A percentile compares a stretch with the other conserved stretches of the same genome.
Conservation (phyloP, 53 echinoderm and acorn worm genomes). For the Temnopleurus reevesii region DNA sequence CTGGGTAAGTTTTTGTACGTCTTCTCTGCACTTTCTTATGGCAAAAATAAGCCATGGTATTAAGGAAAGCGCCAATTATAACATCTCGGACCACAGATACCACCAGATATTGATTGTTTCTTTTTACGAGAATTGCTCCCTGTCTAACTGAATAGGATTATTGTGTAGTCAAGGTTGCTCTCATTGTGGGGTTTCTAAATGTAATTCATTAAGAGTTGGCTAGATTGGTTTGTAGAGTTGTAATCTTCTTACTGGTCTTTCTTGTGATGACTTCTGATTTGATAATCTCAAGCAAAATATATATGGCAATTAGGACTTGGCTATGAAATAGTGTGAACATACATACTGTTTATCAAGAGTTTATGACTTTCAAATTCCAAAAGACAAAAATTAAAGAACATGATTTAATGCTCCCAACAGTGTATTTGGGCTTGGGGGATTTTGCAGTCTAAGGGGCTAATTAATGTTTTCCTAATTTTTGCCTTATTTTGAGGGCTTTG, state of each 20-base stretch:
- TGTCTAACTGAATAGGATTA: not conserved
- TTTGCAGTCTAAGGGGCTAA: too few relatives aligned
- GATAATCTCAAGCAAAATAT: too few relatives aligned
- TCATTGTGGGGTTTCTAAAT: not conserved
- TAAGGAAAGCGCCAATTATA: not conserved
- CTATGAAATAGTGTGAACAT: too few relatives aligned
- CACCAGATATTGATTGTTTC: not conserved
- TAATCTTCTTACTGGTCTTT: not conserved
- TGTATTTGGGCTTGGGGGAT: too few relatives aligned
- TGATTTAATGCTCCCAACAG: too few relatives aligned
- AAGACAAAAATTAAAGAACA: too few relatives aligned
- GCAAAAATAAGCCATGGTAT: not conserved
- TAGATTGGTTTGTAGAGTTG: not conserved
- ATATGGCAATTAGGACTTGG: too few relatives aligned
- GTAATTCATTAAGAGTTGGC: not conserved
- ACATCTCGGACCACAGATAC: not conserved
- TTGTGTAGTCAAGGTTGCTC: not conserved
- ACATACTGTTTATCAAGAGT: too few relatives aligned
- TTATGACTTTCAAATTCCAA: too few relatives aligned
- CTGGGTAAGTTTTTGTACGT: not conserved
- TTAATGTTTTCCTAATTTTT: too few relatives aligned
- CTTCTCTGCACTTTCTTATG: not conserved
- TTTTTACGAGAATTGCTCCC: not conserved
- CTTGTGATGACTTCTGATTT: too few relatives aligned
- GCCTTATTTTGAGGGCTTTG: too few relatives aligned